A percentile compares a stretch with the other conserved stretches of the same genome.
phyloP scores from a whole-genome alignment of 2,797 vertebrate species.

The Poeciliopsis infans region DNA sequence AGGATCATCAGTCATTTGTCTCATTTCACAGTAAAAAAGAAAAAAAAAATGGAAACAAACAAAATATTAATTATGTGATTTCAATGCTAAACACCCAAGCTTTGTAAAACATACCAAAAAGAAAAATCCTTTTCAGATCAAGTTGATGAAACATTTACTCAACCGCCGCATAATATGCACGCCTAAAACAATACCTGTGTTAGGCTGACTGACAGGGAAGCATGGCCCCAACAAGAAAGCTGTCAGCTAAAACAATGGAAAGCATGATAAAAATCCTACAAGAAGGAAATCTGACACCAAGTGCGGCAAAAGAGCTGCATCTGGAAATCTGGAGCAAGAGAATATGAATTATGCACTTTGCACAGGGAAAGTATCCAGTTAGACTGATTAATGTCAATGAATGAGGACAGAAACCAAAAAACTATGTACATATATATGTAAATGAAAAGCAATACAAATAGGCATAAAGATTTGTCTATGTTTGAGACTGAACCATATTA shows the following conservation, averaged over 20 bases:
- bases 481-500: not conserved
- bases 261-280: slow-evolving; percentile 5
- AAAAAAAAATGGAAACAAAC: not conserved
- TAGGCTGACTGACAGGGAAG: not conserved
- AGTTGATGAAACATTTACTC: not conserved
- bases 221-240: not conserved
- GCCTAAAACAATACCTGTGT: slow-evolving; percentile 3
- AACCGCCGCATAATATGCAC: not conserved
- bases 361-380: not conserved
- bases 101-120: slow-evolving; percentile 1
- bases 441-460: not conserved
- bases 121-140: not conserved
- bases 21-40: not conserved
- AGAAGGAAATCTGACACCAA: not conserved
- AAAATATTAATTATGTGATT: not conserved
- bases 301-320: not conserved
- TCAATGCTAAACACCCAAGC: not conserved
- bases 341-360: not conserved
- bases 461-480: not conserved
- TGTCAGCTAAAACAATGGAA: not conserved
- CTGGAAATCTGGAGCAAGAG: not conserved
- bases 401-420: not conserved
- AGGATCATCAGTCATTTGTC: not conserved
- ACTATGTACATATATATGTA: not conserved
- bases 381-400: not conserved